Evolutionary conservation across 1,140 invertebrate genomes (phyloP).

Genomic region (Drosophila miranda): DNA sequence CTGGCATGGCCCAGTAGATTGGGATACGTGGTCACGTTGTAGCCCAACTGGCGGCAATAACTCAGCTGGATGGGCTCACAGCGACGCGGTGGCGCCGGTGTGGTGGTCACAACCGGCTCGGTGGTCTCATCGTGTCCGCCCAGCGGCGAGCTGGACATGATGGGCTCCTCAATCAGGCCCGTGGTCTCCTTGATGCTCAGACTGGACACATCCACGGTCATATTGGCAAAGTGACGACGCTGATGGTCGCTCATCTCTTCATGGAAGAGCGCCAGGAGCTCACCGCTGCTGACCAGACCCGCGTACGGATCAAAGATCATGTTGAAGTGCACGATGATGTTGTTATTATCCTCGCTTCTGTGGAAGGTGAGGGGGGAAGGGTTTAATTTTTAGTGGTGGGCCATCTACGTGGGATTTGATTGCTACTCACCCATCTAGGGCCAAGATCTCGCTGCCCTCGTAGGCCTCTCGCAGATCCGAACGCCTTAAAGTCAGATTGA

Average conservation of each 20-base stretch:
- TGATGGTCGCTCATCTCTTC: conserved; percentile 75
- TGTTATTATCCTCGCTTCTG: conserved; percentile 85
- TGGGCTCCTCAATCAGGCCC: conserved; percentile 72
- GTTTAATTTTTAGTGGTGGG: background rate
- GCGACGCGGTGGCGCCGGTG: conserved; percentile 84
- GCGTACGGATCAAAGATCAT: conserved; percentile 86
- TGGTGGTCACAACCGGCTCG: conserved; percentile 67
- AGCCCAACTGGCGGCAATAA: conserved; percentile 89
- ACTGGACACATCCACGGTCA: conserved; percentile 87
- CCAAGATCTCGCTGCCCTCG: conserved; percentile 79
- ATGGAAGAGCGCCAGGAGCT: conserved; percentile 72
- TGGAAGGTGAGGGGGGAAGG: conserved; percentile 30
- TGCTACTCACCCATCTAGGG: conserved; percentile 88
- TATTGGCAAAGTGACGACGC: conserved; percentile 85
- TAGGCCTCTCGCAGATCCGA: conserved; percentile 84
- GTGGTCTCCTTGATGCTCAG: conserved; percentile 86
- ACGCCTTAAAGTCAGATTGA: conserved; percentile 89
- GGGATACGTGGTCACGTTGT: conserved; percentile 92
- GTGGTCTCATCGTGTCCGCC: conserved; percentile 72
- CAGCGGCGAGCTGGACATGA: conserved; percentile 77
- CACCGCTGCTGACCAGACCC: conserved; percentile 76
- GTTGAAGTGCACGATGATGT: conserved; percentile 89
- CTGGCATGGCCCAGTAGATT: conserved; percentile 89
- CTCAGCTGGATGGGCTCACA: conserved; percentile 87
- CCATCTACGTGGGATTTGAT: too few relatives aligned